These are phyloP conservation scores for Lepidurus packardi DNA, from an alignment of 1,140 invertebrate species.

Conservation along the genomic window DNA sequence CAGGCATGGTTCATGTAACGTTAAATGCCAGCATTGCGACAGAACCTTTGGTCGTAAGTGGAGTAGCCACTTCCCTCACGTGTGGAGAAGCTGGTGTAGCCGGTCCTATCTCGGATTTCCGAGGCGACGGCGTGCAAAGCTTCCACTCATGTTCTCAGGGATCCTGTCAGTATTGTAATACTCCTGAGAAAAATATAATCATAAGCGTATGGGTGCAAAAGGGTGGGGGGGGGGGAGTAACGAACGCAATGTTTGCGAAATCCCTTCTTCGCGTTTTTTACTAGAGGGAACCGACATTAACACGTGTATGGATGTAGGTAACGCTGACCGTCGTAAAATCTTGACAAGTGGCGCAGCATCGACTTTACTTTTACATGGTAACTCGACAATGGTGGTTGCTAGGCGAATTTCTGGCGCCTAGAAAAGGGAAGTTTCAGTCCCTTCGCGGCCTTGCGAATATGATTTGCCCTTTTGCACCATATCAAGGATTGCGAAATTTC, in stretches of 20 bases:
- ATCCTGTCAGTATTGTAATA: neutral
- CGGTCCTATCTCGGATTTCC: neutral
- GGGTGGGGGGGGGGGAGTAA: neutral
- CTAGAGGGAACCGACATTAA: neutral
- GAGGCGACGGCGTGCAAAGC: neutral
- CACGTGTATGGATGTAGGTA: conserved; percentile 13
- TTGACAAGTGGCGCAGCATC: neutral
- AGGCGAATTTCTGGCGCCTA: neutral
- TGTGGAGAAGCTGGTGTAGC: conserved; percentile 1
- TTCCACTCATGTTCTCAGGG: neutral
- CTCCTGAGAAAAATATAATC: neutral
- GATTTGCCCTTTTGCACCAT: too few relatives aligned
- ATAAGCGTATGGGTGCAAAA: too few relatives aligned
- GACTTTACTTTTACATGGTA: neutral
- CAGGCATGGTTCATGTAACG: neutral
- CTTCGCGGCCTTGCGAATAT: neutral
- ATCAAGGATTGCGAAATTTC: too few relatives aligned
- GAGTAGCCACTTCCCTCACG: conserved; percentile 14
- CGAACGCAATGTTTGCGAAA: neutral
- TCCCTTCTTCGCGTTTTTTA: neutral
- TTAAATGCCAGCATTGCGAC: conserved; percentile 2
- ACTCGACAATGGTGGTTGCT: neutral
- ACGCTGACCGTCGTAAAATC: neutral
- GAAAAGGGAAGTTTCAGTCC: neutral
- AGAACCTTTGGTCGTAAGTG: conserved; percentile 3